Evolutionary conservation across 2,113 vertebrate genomes (phyloP), one percentile per base, ranked within the genome.

Genomic region (Hirundichthys speculiger): DNA sequence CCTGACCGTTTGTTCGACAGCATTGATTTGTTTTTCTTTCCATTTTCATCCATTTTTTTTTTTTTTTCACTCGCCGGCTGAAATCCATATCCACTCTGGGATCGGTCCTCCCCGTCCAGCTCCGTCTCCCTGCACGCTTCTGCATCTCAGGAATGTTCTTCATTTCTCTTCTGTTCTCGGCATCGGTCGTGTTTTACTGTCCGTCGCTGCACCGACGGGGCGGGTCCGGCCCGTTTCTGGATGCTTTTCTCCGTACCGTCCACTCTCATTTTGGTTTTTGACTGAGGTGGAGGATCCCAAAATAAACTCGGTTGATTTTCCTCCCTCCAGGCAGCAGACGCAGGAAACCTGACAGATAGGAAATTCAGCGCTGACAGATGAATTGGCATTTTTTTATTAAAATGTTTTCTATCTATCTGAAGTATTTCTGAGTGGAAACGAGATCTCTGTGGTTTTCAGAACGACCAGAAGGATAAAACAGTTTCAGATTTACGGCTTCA

Each of bases 261-360:
- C 50, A 78, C 64, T 66, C 75, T 83, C 63, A 82, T 83, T 82
- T 83, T 83, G 80, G 75, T 85, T 85, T 87, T 3, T 68, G 59
- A 73, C 71, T 47, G 13, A 47, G 42, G 19, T 63, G 59, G 1
- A 22, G n/a, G 59, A 73, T 43, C 75, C 45, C 52, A 60, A 66
- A 61, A 56, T 79, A 63, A 83, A 73, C 62, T 41, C 49, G 58
- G 50, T 63, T 21, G 51, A 70, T 68, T 73, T 82, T 50, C 52
- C 79, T 75, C 60, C 51, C 58, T 77, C 55, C 27, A 21, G n/a
- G n/a, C n/a, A n/a, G n/a, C n/a, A n/a, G n/a, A 27, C 6, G 25
- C 25, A 27, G 3, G 25, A 27, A 27, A 27, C 6, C 3, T 27
- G 25, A 27, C 25, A 27, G 3, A 27, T 27, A 27, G 25, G 6